Percentiles rank a stretch among this genome's conserved stretches.
Conservation (phyloP, 2,797 vertebrate species). For the Phrynocephalus vlangalii region DNA sequence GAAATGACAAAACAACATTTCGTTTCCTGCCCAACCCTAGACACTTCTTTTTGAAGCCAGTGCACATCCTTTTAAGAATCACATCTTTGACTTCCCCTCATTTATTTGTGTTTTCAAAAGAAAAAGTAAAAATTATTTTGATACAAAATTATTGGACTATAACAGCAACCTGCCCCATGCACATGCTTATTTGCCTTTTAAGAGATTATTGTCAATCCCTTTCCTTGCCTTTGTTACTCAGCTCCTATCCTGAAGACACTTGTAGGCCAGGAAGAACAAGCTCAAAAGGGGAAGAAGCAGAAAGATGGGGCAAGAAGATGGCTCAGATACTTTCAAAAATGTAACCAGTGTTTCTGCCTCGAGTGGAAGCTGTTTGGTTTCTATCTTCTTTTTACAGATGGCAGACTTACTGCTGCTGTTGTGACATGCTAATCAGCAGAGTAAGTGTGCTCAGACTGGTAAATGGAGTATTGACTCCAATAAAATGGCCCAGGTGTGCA, state of each 20-base stretch:
- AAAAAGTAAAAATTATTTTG: neutral
- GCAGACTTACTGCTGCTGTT: neutral
- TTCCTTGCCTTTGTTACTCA: neutral
- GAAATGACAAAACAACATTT: no score
- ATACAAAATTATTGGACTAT: neutral
- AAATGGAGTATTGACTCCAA: constrained; percentile 22
- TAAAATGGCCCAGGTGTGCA: constrained; percentile 7
- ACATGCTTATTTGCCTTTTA: neutral
- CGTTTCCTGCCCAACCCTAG: no score
- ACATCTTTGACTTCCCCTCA: neutral
- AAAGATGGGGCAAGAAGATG: no score
- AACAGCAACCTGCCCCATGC: neutral
- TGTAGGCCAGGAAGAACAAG: no score
- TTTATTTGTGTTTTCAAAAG: constrained; percentile 5
- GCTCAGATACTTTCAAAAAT: no score
- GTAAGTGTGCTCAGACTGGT: neutral
- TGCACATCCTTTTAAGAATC: no score
- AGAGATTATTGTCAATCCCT: neutral
- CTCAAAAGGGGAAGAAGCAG: no score
- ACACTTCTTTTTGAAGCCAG: no score
- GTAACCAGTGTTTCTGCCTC: neutral
- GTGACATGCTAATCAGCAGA: neutral
- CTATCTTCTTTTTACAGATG: neutral
- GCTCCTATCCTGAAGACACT: no score
- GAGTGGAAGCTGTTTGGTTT: neutral